Evolutionary conservation across 2,113 vertebrate species (phyloP).

Genomic region (Siniperca knerii): DNA sequence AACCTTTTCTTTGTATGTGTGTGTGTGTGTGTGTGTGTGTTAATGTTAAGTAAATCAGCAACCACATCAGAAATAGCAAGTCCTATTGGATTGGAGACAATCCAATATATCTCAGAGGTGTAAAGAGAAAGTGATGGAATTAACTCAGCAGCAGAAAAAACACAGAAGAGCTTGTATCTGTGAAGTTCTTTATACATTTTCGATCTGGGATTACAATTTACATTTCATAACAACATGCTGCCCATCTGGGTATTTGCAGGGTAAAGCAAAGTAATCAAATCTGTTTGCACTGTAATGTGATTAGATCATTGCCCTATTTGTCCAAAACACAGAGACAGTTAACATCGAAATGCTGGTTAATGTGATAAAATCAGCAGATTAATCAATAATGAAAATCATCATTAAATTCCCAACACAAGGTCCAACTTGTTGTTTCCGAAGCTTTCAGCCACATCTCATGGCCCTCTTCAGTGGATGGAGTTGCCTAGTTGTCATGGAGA

Average conservation of each 20-base stretch:
- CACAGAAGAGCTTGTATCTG: background rate
- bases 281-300: background rate
- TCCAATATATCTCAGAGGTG: slow-evolving; percentile 18
- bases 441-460: background rate
- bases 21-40: slow-evolving; percentile 5
- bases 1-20: slow-evolving; percentile 1
- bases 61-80: background rate
- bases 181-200: background rate
- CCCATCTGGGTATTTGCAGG: background rate
- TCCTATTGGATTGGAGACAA: background rate
- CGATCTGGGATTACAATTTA: background rate
- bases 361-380: background rate
- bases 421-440: too few relatives aligned
- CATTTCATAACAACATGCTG: background rate
- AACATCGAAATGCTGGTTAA: background rate
- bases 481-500: background rate
- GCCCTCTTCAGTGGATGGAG: background rate
- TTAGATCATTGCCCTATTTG: background rate
- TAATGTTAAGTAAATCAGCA: background rate
- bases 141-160: slow-evolving; percentile 4
- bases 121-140: background rate
- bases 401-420: too few relatives aligned
- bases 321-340: background rate
- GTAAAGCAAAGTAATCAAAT: background rate
- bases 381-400: too few relatives aligned